Evolutionary conservation across 2,888 invertebrate genomes (phyloP), one percentile per base, ranked within the genome.

Genomic region (Bombylius major): DNA sequence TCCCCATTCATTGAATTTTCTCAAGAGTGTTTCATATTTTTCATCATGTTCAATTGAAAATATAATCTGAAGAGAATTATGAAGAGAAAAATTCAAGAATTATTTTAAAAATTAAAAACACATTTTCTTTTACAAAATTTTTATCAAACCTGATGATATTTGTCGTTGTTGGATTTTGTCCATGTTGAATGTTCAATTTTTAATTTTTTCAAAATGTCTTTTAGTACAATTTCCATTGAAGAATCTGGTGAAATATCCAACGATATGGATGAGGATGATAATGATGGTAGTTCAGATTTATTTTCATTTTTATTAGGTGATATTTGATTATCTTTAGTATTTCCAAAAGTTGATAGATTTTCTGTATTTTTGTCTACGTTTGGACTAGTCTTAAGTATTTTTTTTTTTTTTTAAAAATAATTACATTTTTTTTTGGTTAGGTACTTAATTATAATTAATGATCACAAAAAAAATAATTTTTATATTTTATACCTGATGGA

Each of bases 31-130:
- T 65, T 85, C 84, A 61, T 82, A 82, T 5, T 75, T 67, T 57
- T 76, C 76, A 13, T 80, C 78, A 4, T 80, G 78, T 54, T 80
- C 79, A 48, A 82, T 68, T 0, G 81, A 77, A 66, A 85, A 84
- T 14, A 76, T 76, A 1, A 84, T 77, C 62, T 72, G 59, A 13
- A 13, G 0, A 46, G n/a, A 47, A 6, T 8, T 50, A 23, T 13
- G 14, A 39, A 44, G 14, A 45, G 5, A 52, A 36, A 1, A 44
- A 45, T 5, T 9, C 7, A 34, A 47, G 33, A 51, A 45, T 77
- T 23, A 23, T 23, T 23, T 23, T 23, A 12, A 32, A 48, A 8
- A 48, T 47, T 34, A 33, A 23, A 32, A 23, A 23, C 3, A 23
- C 23, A 23, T 23, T 33, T 7, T 12, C 5, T 11, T 33, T 13